A percentile compares a stretch with the other conserved stretches of the same genome.
Evolutionary conservation across 2,888 invertebrate genomes (phyloP).

Genomic region (Epinotia ramella): DNA sequence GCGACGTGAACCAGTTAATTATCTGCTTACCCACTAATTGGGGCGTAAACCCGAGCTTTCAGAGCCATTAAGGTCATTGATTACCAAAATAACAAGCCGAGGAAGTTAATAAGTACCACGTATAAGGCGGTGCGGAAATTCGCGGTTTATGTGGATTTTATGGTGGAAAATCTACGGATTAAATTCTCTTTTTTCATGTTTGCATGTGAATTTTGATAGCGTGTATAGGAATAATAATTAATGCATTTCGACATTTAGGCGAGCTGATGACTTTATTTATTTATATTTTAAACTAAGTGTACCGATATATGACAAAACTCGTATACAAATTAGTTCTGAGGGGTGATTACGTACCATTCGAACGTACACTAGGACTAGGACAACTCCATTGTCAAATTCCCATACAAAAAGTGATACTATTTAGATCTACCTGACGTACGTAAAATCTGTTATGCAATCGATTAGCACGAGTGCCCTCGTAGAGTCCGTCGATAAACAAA

Average conservation of each 20-base stretch:
- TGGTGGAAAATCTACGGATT: neutral
- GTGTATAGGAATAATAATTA: neutral
- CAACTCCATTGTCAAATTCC: too few relatives aligned
- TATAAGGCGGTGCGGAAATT: conserved; percentile 6
- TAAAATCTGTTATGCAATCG: too few relatives aligned
- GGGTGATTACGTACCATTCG: too few relatives aligned
- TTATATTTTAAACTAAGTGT: neutral
- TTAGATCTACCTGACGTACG: too few relatives aligned
- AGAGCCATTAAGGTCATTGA: conserved; percentile 41
- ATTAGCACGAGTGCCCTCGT: neutral
- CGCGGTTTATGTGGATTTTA: neutral
- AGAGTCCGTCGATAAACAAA: neutral
- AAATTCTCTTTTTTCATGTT: neutral
- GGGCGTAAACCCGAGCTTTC: conserved; percentile 44
- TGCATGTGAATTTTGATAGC: neutral
- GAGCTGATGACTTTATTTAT: neutral
- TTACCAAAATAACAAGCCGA: conserved; percentile 38
- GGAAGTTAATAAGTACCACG: conserved; percentile 11
- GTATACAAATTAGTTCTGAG: too few relatives aligned
- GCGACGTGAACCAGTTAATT: conserved; percentile 40
- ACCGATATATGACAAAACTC: neutral
- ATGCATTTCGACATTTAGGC: neutral
- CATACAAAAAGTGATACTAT: too few relatives aligned
- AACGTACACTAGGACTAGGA: too few relatives aligned
- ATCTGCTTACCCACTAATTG: conserved; percentile 42